A percentile compares a stretch with the other conserved stretches of the same genome.
These are phyloP conservation scores for Hybognathus amarus DNA, from an alignment of 2,797 vertebrate genomes.

Conservation along the genomic window DNA sequence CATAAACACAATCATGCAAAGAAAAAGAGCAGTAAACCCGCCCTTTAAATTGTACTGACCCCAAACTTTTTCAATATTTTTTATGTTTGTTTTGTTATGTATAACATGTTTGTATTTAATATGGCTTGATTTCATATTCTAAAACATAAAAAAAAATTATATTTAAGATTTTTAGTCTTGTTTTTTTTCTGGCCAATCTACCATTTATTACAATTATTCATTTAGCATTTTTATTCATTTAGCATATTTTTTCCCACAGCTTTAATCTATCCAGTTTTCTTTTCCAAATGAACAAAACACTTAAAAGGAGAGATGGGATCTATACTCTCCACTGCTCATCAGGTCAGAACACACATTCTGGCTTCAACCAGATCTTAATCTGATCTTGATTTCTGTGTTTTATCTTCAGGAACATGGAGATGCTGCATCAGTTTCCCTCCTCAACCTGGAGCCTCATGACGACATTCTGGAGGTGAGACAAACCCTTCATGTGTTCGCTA, in stretches of 20 bases:
- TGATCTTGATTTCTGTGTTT: conserved; percentile 22
- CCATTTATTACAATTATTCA: background rate
- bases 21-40: too few species aligned
- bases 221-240: background rate
- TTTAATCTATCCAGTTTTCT: background rate
- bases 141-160: background rate
- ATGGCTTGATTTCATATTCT: background rate
- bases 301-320: background rate
- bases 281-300: background rate
- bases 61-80: background rate
- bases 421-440: conserved; percentile 73
- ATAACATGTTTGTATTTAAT: background rate
- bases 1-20: too few species aligned
- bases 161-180: background rate
- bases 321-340: background rate
- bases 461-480: conserved; percentile 71
- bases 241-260: background rate
- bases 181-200: background rate
- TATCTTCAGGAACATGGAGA: conserved; percentile 73
- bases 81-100: too few species aligned
- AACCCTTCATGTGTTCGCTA: background rate
- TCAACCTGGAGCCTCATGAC: conserved; percentile 76
- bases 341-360: background rate
- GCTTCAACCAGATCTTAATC: background rate
- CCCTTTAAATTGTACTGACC: background rate